A percentile compares a stretch with the other conserved stretches of the same genome.
Evolutionary conservation across 1,140 invertebrate species (phyloP).

Genomic region (Sipha flava): DNA sequence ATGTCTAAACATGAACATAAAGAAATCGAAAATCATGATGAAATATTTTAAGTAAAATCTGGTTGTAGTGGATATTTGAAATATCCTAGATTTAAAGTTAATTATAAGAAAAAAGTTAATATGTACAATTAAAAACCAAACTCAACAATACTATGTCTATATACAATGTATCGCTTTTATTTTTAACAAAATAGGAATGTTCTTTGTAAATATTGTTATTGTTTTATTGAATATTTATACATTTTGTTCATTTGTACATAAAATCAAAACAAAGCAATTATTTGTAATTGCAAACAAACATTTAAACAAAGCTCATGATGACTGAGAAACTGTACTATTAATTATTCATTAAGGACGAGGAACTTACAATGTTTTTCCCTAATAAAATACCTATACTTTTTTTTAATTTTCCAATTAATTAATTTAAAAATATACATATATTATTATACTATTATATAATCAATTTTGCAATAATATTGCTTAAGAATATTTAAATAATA

Average conservation of each 20-base stretch:
- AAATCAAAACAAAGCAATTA: neutral
- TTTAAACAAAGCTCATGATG: constrained; percentile 18
- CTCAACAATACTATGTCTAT: neutral
- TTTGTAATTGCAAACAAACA: neutral
- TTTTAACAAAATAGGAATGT: neutral
- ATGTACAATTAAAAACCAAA: neutral
- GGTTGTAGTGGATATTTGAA: too few relatives aligned
- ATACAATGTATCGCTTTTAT: neutral
- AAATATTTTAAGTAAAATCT: too few relatives aligned
- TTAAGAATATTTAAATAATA: neutral
- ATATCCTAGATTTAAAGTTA: too few relatives aligned
- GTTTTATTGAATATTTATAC: constrained; percentile 18
- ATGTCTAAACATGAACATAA: too few relatives aligned
- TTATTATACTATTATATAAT: neutral
- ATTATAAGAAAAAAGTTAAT: too few relatives aligned
- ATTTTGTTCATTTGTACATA: constrained; percentile 10
- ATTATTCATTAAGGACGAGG: neutral
- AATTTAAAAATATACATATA: neutral
- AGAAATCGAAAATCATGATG: too few relatives aligned
- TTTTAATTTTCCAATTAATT: neutral
- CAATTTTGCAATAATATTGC: constrained; percentile 15
- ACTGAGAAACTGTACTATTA: constrained; percentile 16
- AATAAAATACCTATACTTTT: neutral
- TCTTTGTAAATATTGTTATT: constrained; percentile 20
- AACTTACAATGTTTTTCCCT: neutral